These are phyloP conservation scores for Thunnus maccoyii DNA, from an alignment of 2,113 vertebrate species.

Conservation along the genomic window DNA sequence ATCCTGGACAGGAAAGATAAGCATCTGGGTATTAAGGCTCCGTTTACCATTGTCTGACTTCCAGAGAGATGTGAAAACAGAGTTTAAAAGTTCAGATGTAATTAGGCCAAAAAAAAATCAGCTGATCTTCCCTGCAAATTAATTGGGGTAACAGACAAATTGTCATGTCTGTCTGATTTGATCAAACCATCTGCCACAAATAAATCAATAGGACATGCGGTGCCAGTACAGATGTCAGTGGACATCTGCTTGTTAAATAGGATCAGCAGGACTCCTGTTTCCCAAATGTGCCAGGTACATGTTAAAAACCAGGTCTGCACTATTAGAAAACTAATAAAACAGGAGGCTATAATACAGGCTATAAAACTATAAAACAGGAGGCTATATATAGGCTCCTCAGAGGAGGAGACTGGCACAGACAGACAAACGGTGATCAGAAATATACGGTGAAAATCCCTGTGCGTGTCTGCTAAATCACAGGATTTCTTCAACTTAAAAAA, in stretches of 20 bases:
- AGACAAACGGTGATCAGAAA: not conserved
- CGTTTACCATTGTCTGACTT: slow-evolving; percentile 55
- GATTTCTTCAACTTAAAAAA: slow-evolving; percentile 3
- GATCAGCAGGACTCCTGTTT: slow-evolving; percentile 16
- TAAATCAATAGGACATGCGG: slow-evolving; percentile 43
- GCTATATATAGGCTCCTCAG: not conserved
- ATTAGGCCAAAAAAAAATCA: slow-evolving; percentile 47
- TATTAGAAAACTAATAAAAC: slow-evolving; percentile 7
- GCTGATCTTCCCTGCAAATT: slow-evolving; percentile 27
- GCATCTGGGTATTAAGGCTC: slow-evolving; percentile 49
- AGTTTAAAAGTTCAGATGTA: slow-evolving; percentile 45
- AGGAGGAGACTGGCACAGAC: slow-evolving; percentile 5
- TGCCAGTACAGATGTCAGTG: slow-evolving; percentile 34
- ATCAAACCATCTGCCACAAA: slow-evolving; percentile 40
- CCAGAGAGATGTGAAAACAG: slow-evolving; percentile 23
- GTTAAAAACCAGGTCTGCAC: slow-evolving; percentile 7
- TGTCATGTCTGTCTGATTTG: slow-evolving; percentile 38
- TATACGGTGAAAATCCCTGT: not conserved
- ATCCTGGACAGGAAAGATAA: slow-evolving; percentile 47
- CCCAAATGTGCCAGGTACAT: slow-evolving; percentile 24
- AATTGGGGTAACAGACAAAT: slow-evolving; percentile 34
- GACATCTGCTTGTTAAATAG: slow-evolving; percentile 56
- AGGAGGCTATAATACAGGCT: no score
- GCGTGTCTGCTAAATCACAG: not conserved
- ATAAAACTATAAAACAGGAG: slow-evolving; percentile 3